Percentiles rank a stretch among this genome's conserved stretches.
Conservation (phyloP, 1,140 invertebrate species). For the Aphaenogaster floridana region DNA sequence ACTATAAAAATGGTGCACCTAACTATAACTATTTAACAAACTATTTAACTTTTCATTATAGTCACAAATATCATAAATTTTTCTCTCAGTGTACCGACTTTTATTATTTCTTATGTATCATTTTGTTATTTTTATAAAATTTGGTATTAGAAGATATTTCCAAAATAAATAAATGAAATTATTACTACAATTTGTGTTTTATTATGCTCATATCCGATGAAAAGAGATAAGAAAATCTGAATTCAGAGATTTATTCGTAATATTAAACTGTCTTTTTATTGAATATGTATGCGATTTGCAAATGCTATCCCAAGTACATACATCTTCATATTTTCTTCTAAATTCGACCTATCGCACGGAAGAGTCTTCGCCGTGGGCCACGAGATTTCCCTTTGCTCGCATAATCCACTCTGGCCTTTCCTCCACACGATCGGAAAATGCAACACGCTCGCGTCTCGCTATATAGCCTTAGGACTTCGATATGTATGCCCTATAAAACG, state of each 20-base stretch:
- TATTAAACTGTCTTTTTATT: slow-evolving; percentile 23
- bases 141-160: background rate
- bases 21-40: no score
- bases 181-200: background rate
- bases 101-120: background rate
- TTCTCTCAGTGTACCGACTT: no score
- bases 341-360: slow-evolving; percentile 36
- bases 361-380: slow-evolving; percentile 33
- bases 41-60: no score
- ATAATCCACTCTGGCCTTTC: slow-evolving; percentile 61
- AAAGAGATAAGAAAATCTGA: background rate
- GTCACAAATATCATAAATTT: no score
- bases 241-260: slow-evolving; percentile 1
- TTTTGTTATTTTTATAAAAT: background rate
- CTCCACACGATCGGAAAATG: slow-evolving; percentile 47
- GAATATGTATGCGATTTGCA: slow-evolving; percentile 33
- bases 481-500: slow-evolving; percentile 54
- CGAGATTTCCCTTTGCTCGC: slow-evolving; percentile 44
- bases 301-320: background rate
- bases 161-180: background rate
- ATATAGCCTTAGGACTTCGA: slow-evolving; percentile 35
- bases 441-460: slow-evolving; percentile 50
- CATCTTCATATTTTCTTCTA: slow-evolving; percentile 43
- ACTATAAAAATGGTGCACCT: no score
- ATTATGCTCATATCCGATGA: background rate